A percentile compares a stretch with the other conserved stretches of the same genome.
These are phyloP conservation scores for Amphiura filiformis DNA, from an alignment of 35 echinoderm and acorn worm species.

Conservation along the genomic window DNA sequence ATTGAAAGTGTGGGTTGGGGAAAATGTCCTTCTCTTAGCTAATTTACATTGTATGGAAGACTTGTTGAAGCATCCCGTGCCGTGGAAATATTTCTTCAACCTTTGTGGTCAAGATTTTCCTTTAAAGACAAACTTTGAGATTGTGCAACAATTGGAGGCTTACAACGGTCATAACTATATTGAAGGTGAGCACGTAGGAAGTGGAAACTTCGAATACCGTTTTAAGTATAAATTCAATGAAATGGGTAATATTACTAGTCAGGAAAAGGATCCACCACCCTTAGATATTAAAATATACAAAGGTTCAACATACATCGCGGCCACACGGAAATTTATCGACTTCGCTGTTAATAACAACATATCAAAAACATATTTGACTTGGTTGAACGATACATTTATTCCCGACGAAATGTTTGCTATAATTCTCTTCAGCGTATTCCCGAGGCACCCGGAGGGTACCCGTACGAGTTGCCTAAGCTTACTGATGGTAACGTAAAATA, in stretches of 20 bases:
- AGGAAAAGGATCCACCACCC: conserved; percentile 38
- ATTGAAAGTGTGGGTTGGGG: conserved; percentile 49
- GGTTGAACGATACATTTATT: conserved; percentile 51
- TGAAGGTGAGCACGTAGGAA: background rate
- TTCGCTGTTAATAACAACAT: conserved; percentile 32
- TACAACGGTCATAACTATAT: conserved; percentile 55
- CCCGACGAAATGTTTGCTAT: conserved; percentile 59
- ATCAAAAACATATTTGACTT: conserved; percentile 20
- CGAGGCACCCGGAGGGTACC: no score
- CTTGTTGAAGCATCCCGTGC: background rate
- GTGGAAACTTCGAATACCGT: background rate
- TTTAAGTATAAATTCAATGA: background rate
- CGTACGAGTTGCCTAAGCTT: no score
- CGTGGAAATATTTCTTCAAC: conserved; percentile 73
- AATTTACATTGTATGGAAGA: conserved; percentile 82
- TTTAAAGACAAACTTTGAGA: conserved; percentile 82
- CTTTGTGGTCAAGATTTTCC: conserved; percentile 75
- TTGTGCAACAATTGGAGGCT: conserved; percentile 54
- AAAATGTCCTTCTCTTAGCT: conserved; percentile 26
- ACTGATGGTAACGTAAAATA: no score
- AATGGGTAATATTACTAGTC: conserved; percentile 8
- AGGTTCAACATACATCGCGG: conserved; percentile 56
- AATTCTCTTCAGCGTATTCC: no score
- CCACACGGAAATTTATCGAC: conserved; percentile 40
- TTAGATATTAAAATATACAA: conserved; percentile 52